Conservation (phyloP, 2,113 vertebrate genomes). For the Rhynchopsitta pachyrhyncha region DNA sequence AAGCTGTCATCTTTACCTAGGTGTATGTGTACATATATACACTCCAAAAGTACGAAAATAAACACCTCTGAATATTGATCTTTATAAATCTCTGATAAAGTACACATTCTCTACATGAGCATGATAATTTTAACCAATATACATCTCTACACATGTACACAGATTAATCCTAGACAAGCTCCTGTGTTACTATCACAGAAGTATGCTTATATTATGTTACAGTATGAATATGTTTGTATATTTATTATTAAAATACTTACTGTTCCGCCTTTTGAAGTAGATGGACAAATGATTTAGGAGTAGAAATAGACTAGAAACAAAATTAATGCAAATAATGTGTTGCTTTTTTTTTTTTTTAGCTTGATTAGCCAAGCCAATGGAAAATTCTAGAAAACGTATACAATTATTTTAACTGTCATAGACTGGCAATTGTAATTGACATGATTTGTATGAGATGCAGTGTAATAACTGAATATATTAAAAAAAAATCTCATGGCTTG, state of each 20-base stretch:
- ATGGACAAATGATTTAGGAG: conserved; percentile 83
- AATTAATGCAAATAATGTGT: conserved; percentile 86
- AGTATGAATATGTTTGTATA: conserved; percentile 64
- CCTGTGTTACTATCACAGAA: neutral
- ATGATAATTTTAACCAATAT: neutral
- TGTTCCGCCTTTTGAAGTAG: conserved; percentile 73
- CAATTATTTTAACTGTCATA: conserved; percentile 90
- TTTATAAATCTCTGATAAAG: neutral
- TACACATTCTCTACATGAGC: neutral
- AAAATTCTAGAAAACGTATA: conserved; percentile 88
- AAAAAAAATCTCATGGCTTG: conserved; percentile 89
- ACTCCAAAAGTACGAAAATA: neutral
- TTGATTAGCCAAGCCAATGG: conserved; percentile 90
- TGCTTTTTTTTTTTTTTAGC: conserved; percentile 81
- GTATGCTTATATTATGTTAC: conserved; percentile 54
- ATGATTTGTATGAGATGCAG: conserved; percentile 87
- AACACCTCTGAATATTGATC: neutral
- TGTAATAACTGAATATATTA: conserved; percentile 92
- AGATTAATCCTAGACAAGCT: conserved; percentile 33
- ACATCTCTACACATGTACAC: neutral
- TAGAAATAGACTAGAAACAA: conserved; percentile 76
- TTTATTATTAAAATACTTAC: conserved; percentile 81
- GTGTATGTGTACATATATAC: neutral
- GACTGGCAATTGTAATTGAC: conserved; percentile 88
- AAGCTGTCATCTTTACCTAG: neutral